Conservation (phyloP, 1,140 invertebrate species). For the Chymomyza costata region DNA sequence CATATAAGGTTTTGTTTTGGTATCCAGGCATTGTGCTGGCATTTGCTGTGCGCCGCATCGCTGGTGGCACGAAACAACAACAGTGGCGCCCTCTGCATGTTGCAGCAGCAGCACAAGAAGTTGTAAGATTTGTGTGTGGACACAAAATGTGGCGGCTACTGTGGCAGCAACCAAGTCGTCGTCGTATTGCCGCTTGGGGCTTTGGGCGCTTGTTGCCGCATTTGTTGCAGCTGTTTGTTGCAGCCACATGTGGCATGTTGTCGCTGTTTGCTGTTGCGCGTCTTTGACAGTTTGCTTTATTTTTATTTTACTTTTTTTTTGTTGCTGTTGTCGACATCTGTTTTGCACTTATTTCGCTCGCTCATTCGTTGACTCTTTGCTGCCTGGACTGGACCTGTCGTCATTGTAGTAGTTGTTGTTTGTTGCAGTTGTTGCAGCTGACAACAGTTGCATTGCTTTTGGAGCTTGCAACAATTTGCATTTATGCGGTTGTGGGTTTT, state of each 20-base stretch:
- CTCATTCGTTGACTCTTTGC: no score
- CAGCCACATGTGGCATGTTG: background rate
- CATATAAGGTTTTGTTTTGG: background rate
- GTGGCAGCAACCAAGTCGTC: constrained; percentile 20
- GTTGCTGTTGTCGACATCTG: background rate
- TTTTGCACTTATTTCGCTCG: background rate
- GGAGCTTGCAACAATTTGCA: constrained; percentile 55
- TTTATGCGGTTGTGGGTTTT: constrained; percentile 45
- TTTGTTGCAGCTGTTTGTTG: constrained; percentile 56
- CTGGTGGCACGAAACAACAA: constrained; percentile 74
- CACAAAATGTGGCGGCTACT: constrained; percentile 46
- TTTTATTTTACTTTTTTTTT: no score
- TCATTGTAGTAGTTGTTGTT: constrained; percentile 50
- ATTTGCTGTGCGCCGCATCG: constrained; percentile 64
- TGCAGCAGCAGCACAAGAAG: constrained; percentile 61
- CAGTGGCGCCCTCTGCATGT: constrained; percentile 74
- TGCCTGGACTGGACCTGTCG: no score
- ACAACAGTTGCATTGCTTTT: constrained; percentile 21
- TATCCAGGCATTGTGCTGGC: constrained; percentile 23
- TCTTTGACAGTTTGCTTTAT: no score
- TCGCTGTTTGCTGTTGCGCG: background rate
- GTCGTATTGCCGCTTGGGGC: background rate
- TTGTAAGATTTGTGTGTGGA: constrained; percentile 11
- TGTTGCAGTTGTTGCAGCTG: constrained; percentile 17
- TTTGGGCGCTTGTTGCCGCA: constrained; percentile 18